These are phyloP conservation scores for Novumbra hubbsi DNA, from an alignment of 2,797 vertebrate species.

Conservation along the genomic window DNA sequence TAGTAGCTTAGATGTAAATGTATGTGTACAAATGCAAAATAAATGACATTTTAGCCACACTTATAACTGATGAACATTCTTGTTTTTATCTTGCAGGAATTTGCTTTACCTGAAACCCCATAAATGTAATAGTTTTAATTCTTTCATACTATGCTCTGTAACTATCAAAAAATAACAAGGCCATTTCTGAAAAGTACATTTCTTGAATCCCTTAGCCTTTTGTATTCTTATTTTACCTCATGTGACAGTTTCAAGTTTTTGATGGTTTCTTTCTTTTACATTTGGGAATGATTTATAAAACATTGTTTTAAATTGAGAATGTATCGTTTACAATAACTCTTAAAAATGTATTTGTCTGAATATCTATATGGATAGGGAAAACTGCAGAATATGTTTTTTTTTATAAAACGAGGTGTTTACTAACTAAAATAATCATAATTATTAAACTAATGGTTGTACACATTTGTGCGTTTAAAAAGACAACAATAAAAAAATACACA, in stretches of 20 bases:
- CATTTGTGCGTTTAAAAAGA: not conserved
- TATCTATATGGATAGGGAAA: not conserved
- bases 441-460: not conserved
- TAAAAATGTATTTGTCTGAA: not conserved
- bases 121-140: not conserved
- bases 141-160: not conserved
- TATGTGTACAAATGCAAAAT: too few relatives aligned
- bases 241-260: not conserved
- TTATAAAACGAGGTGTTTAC: not conserved
- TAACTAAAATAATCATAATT: not conserved
- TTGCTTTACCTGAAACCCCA: not conserved
- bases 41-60: not conserved
- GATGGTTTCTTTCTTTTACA: not conserved
- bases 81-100: not conserved
- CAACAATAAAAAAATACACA: not conserved
- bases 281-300: not conserved
- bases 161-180: not conserved
- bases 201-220: not conserved
- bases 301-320: not conserved
- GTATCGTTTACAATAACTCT: not conserved
- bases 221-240: not conserved
- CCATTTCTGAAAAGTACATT: not conserved
- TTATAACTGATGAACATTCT: not conserved
- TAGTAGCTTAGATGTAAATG: conserved; percentile 45
- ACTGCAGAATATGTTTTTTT: not conserved